Conservation (phyloP, 2,797 vertebrate species). For the Cercopithecus neglectus region DNA sequence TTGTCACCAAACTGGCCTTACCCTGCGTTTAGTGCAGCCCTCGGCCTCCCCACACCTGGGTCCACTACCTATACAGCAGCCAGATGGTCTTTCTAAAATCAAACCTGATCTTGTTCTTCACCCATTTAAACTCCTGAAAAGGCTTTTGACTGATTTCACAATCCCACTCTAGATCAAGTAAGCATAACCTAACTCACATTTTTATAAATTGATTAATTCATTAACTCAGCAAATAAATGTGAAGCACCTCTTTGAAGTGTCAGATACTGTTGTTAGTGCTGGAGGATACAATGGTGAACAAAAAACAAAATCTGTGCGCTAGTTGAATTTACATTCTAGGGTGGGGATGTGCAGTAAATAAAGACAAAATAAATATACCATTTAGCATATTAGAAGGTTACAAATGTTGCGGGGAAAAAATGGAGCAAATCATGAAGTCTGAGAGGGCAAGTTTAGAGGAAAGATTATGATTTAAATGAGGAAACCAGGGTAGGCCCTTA, state of each 20-base stretch:
- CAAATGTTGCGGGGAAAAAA: neutral
- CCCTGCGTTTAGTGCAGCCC: neutral
- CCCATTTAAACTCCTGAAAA: neutral
- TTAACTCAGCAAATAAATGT: neutral
- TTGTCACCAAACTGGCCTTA: neutral
- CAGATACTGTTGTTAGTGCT: neutral
- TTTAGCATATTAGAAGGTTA: neutral
- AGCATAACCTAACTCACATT: neutral
- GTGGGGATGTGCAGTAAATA: neutral
- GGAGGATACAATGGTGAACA: neutral
- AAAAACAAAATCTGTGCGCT: neutral
- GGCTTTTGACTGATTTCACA: neutral
- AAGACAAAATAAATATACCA: neutral
- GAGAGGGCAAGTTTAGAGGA: neutral
- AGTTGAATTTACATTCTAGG: neutral
- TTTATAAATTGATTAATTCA: neutral
- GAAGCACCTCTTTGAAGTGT: neutral
- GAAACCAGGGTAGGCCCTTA: neutral
- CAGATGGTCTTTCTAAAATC: slow-evolving; percentile 12
- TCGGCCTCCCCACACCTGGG: neutral
- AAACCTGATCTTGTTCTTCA: slow-evolving; percentile 1
- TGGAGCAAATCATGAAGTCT: neutral
- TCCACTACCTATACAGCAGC: neutral
- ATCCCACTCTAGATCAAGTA: neutral
- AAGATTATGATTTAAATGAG: neutral